These are phyloP conservation scores for Schizotus pectinicornis DNA, from an alignment of 2,888 invertebrate species.

Conservation along the genomic window DNA sequence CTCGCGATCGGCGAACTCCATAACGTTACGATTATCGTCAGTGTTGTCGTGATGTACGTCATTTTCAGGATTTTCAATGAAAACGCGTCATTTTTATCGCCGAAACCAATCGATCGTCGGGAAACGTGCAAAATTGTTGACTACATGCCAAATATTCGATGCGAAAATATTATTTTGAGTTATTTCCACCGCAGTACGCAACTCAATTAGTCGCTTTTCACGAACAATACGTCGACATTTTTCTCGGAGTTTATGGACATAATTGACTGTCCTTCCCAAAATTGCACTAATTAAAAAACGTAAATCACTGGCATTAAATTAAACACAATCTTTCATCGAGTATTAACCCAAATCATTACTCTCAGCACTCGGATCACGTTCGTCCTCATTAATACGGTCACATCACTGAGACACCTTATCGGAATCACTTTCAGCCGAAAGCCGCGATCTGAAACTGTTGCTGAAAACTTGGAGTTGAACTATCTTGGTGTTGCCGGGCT, in stretches of 20 bases:
- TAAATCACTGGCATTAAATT: too few species aligned
- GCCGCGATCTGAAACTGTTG: constrained; percentile 40
- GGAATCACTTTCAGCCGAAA: neutral
- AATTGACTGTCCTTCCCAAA: too few species aligned
- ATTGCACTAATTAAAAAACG: too few species aligned
- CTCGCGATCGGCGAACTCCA: constrained; percentile 1
- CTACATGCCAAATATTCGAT: constrained; percentile 9
- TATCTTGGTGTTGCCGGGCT: constrained; percentile 37
- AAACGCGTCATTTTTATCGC: neutral
- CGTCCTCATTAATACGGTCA: neutral
- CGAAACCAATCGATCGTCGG: neutral
- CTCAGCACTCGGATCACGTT: too few species aligned
- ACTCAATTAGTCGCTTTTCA: neutral
- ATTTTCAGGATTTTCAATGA: constrained; percentile 6
- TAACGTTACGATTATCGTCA: constrained; percentile 17
- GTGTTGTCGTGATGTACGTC: constrained; percentile 20
- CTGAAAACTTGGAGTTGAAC: constrained; percentile 43
- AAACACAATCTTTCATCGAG: too few species aligned
- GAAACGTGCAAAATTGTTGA: constrained; percentile 6
- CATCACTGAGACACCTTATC: constrained; percentile 3
- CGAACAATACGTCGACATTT: neutral
- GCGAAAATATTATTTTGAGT: neutral
- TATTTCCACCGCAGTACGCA: neutral
- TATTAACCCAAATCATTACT: too few species aligned
- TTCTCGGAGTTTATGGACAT: neutral